These are phyloP conservation scores for Coelogynopora nodosa DNA, from an alignment of 2,888 invertebrate species.

Conservation along the genomic window DNA sequence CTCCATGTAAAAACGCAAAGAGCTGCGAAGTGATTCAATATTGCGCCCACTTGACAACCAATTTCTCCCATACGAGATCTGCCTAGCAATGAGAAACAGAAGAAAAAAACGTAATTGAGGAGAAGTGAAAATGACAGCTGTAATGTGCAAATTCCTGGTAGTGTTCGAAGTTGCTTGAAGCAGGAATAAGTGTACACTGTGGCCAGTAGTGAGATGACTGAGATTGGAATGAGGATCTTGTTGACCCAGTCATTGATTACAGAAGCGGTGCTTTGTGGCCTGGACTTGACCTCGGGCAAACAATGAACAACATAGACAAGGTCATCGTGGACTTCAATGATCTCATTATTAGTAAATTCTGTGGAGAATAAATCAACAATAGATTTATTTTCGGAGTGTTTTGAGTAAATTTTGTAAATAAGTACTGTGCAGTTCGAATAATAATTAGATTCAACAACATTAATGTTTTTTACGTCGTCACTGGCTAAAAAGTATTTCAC, in stretches of 20 bases:
- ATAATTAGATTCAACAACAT: no score
- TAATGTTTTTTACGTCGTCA: no score
- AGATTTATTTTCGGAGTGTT: no score
- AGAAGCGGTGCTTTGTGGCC: no score
- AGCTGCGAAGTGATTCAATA: neutral
- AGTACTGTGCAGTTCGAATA: no score
- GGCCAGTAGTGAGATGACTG: neutral
- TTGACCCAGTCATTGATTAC: neutral
- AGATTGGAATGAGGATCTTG: neutral
- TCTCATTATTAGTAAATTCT: no score
- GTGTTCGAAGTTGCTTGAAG: neutral
- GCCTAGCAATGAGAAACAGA: neutral
- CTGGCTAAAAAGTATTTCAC: no score
- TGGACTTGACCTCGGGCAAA: no score
- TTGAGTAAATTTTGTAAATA: no score
- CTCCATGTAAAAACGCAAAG: conserved; percentile 32
- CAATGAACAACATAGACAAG: no score
- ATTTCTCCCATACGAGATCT: neutral
- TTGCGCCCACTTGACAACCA: conserved; percentile 11
- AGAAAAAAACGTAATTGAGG: neutral
- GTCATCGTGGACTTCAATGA: no score
- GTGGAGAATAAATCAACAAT: no score
- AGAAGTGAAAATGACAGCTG: conserved; percentile 20
- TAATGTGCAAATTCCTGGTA: conserved; percentile 17
- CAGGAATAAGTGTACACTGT: neutral